phyloP scores from a whole-genome alignment of 2,888 invertebrate species.

The Thalpophila matura region DNA sequence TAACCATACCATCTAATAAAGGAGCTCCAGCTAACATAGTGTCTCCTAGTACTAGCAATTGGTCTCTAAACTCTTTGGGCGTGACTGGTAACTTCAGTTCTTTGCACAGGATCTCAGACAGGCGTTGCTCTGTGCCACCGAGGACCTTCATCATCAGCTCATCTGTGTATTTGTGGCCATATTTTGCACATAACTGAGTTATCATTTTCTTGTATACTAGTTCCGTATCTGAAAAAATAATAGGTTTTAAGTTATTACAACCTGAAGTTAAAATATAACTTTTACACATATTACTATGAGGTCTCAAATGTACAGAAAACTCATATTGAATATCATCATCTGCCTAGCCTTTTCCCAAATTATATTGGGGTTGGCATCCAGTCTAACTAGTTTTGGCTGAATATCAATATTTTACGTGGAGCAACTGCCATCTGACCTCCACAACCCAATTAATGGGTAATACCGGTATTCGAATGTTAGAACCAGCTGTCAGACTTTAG shows the following conservation, averaged over 20 bases:
- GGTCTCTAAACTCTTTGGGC: conserved; percentile 92
- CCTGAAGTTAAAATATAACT: too few relatives aligned
- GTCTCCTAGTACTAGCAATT: conserved; percentile 91
- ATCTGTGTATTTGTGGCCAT: conserved; percentile 94
- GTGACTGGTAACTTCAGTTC: conserved; percentile 93
- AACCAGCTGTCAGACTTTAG: too few relatives aligned
- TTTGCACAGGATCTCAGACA: conserved; percentile 92
- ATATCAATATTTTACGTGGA: too few relatives aligned
- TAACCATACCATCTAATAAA: conserved; percentile 92
- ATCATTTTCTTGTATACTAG: conserved; percentile 94
- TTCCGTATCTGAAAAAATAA: conserved; percentile 94
- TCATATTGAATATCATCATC: too few relatives aligned
- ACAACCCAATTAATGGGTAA: too few relatives aligned
- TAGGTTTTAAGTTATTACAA: not conserved
- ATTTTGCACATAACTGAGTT: conserved; percentile 92
- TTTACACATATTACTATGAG: too few relatives aligned
- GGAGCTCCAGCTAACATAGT: conserved; percentile 91
- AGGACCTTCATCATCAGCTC: conserved; percentile 94
- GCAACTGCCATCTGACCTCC: too few relatives aligned
- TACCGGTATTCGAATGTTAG: too few relatives aligned
- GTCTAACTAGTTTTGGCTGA: too few relatives aligned
- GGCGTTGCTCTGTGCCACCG: conserved; percentile 93
- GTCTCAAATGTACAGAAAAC: too few relatives aligned
- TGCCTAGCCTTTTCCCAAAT: too few relatives aligned
- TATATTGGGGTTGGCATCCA: too few relatives aligned